Percentiles rank a stretch among this genome's conserved stretches.
phyloP scores from a whole-genome alignment of 2,113 vertebrate genomes.

The Ptychochromis oligacanthus region DNA sequence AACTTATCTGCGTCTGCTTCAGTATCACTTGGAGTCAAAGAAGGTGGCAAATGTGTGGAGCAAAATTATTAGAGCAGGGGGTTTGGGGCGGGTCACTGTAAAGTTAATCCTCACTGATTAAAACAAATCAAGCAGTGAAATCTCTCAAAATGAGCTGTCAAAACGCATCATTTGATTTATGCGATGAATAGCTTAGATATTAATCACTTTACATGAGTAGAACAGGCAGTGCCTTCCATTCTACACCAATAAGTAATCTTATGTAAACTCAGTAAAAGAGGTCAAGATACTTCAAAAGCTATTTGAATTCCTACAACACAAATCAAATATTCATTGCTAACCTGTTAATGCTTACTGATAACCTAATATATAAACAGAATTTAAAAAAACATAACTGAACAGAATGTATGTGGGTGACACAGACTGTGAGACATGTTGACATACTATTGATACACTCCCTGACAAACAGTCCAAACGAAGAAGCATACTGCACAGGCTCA shows the following conservation, averaged over 20 bases:
- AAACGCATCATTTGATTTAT: conserved; percentile 60
- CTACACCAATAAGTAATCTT: conserved; percentile 15
- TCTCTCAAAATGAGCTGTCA: conserved; percentile 55
- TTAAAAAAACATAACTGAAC: not conserved
- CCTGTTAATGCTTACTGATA: not conserved
- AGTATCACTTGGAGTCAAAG: conserved; percentile 17
- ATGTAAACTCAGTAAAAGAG: conserved; percentile 15
- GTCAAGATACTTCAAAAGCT: not conserved
- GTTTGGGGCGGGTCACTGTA: conserved; percentile 25
- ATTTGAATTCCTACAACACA: not conserved
- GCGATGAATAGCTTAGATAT: conserved; percentile 51
- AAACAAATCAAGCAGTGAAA: conserved; percentile 56
- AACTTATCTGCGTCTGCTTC: conserved; percentile 33
- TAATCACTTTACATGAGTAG: conserved; percentile 32
- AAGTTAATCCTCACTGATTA: conserved; percentile 61
- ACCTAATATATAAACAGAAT: not conserved
- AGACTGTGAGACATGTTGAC: conserved; percentile 11
- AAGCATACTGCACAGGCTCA: not conserved
- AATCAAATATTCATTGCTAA: not conserved
- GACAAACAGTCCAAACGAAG: not conserved
- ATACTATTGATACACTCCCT: conserved; percentile 13
- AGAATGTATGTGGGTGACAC: conserved; percentile 9
- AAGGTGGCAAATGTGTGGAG: conserved; percentile 23
- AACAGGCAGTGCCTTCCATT: conserved; percentile 20
- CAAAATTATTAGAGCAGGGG: conserved; percentile 39